Evolutionary conservation across 2,888 invertebrate species (phyloP), one percentile per base, ranked within the genome.

Genomic region (Vannuccia rotundouncinata): DNA sequence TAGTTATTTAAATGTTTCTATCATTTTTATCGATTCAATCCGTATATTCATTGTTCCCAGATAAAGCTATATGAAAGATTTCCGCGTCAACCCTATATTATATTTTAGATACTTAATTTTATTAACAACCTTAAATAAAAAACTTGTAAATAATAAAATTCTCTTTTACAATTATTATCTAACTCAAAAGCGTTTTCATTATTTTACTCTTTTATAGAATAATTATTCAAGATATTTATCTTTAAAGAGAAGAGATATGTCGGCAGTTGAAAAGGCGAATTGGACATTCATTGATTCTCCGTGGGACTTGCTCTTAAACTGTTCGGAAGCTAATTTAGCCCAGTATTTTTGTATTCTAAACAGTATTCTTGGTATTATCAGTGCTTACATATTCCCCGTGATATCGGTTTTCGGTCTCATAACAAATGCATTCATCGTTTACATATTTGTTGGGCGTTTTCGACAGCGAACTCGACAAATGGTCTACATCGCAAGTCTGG

Each of bases 261-360:
- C 45, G 5, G 17, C 45, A 45, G 10, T 17, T 17, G 10, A 45
- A 10, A 77, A 29, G 45, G 1, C 30, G 5, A 77, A 77, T 77
- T 77, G 45, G 17, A 77, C 31, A 10, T 77, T 77, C 27, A 77
- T 77, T 1, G 77, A 77, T n/a, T 31, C 77, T 1, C 77, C 77
- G 1, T 77, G 45, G 17, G 77, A 77, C 27, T 27, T 77, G 30
- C 28, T 77, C 5, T 77, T 31, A 17, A 30, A 31, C 25, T 77
- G 77, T 25, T 30, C 59, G 29, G 77, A 77, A 25, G 27, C 27
- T 17, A 59, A 77, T 5, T 1, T 59, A 1, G 77, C 30, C 5
- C 1, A 1, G 30, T 31, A n/a, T 17, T 31, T 31, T 5, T 77
- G 77, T 25, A 77, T 45, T 1, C 27, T 77, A 5, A 77, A 45